These are phyloP conservation scores for Cariama cristata DNA, from an alignment of 2,113 vertebrate genomes.

Conservation along the genomic window DNA sequence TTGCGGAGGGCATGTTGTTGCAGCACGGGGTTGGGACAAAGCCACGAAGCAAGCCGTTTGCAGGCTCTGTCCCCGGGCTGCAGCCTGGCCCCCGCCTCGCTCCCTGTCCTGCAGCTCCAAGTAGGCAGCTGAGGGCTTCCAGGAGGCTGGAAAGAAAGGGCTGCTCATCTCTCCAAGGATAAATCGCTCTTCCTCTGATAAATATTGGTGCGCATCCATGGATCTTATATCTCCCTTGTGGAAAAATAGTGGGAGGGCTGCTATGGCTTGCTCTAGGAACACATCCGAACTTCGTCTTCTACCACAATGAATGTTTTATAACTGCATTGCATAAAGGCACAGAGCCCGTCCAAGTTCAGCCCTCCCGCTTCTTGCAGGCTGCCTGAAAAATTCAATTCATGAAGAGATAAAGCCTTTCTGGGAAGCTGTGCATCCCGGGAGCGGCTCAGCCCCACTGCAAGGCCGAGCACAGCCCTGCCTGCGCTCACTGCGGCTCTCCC, in stretches of 20 bases:
- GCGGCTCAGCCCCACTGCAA: conserved; percentile 44
- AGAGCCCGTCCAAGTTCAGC: conserved; percentile 5
- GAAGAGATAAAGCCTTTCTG: conserved; percentile 46
- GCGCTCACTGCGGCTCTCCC: not conserved
- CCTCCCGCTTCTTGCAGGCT: not conserved
- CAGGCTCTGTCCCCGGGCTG: not conserved
- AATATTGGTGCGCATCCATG: not conserved
- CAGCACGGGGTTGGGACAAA: not conserved
- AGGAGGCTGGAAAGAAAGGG: not conserved
- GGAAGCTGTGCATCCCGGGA: conserved; percentile 51
- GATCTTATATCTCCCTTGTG: not conserved
- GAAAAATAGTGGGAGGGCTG: not conserved
- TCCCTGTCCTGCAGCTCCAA: not conserved
- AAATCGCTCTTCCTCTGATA: not conserved
- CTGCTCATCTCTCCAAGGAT: not conserved
- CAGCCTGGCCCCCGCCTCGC: not conserved
- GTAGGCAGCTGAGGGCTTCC: not conserved
- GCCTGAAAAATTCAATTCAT: conserved; percentile 20
- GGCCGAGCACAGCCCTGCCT: conserved; percentile 66
- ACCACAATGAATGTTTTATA: conserved; percentile 40
- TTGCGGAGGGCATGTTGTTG: not conserved
- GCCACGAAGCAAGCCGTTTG: rapidly evolving
- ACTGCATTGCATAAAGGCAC: not conserved
- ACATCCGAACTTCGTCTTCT: not conserved
- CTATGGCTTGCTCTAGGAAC: not conserved